A percentile compares a stretch with the other conserved stretches of the same genome.
These are phyloP conservation scores for Montipora sp. DNA, from an alignment of 64 coral and sea anemone genomes.

Conservation along the genomic window DNA sequence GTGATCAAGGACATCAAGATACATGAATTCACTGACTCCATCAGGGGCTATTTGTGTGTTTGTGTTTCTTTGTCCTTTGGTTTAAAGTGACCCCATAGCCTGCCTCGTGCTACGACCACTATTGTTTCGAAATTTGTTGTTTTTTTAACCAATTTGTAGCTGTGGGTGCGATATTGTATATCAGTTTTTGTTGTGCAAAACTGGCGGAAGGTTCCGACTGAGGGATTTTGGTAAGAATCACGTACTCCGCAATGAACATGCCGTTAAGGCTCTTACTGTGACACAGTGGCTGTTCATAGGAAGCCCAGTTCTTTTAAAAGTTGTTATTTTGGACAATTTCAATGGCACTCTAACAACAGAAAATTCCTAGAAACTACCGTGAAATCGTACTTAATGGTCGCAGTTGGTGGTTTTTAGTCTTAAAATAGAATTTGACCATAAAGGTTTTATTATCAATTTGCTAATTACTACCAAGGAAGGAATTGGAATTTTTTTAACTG, in stretches of 20 bases:
- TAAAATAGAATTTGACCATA: neutral
- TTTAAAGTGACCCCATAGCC: constrained; percentile 24
- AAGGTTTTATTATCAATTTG: neutral
- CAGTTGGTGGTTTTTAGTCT: neutral
- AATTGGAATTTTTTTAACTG: too few relatives aligned
- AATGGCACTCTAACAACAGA: neutral
- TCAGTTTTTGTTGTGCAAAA: constrained; percentile 21
- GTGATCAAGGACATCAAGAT: too few relatives aligned
- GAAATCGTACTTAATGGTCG: neutral
- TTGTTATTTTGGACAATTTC: neutral
- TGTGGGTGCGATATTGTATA: constrained; percentile 9
- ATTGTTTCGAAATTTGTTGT: constrained; percentile 23
- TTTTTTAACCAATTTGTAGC: constrained; percentile 12
- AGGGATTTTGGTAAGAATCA: neutral
- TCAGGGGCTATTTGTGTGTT: neutral
- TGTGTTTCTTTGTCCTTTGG: constrained; percentile 19
- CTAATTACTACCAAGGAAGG: neutral
- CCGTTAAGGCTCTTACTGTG: neutral
- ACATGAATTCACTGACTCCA: too few relatives aligned
- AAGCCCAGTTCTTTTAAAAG: neutral
- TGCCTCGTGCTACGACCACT: neutral
- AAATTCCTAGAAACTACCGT: neutral
- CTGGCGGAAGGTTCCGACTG: constrained; percentile 3
- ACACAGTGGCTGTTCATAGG: neutral
- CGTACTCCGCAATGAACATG: neutral